These are phyloP conservation scores for Norana najaformis DNA, from an alignment of 2,888 invertebrate genomes.

Conservation along the genomic window DNA sequence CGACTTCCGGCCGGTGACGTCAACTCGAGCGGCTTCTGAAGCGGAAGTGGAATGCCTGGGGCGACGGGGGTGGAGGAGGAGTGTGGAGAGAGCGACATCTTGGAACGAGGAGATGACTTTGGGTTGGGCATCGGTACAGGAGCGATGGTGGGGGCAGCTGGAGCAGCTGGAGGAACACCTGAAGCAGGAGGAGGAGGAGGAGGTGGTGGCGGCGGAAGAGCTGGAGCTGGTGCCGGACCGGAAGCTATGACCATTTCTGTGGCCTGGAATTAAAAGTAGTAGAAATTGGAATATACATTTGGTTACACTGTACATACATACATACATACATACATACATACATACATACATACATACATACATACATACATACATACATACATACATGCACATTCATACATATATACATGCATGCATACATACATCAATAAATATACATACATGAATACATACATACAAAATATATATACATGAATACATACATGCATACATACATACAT, in stretches of 20 bases:
- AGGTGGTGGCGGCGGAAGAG: neutral
- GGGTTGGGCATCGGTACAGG: neutral
- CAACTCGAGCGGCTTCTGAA: constrained; percentile 15
- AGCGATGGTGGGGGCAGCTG: neutral
- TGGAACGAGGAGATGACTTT: constrained; percentile 10
- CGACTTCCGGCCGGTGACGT: constrained; percentile 15
- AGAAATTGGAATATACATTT: neutral
- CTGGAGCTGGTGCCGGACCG: neutral
- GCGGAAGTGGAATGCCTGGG: constrained; percentile 10
- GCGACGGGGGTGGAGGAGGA: constrained; percentile 54
- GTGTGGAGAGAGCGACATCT: constrained; percentile 38
- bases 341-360: neutral
- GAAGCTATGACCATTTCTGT: neutral
- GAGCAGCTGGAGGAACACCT: neutral
- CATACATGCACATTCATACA: no score
- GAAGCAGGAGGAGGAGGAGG: constrained; percentile 14
- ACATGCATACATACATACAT: no score
- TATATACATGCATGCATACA: no score
- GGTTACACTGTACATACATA: neutral
- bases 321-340: neutral
- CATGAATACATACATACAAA: no score
- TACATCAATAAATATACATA: no score
- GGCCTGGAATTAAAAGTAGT: neutral
- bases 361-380: neutral
- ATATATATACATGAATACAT: no score